Evolutionary conservation across 2,113 vertebrate species (phyloP).

Genomic region (Podarcis raffonei): DNA sequence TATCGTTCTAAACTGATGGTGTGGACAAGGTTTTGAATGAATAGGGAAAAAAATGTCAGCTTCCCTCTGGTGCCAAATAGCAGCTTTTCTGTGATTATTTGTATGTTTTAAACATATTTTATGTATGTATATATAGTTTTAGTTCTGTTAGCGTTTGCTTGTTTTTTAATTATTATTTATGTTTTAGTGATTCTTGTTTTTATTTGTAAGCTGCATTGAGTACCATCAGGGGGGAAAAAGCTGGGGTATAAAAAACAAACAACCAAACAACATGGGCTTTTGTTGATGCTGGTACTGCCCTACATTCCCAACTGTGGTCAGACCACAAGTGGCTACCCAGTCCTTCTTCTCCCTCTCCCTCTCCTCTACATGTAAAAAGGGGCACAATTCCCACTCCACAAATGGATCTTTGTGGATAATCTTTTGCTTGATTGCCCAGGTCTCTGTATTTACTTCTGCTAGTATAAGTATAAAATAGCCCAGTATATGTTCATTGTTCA

Average conservation of each 20-base stretch:
- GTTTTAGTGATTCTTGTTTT: too few species aligned
- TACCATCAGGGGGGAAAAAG: too few species aligned
- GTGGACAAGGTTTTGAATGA: not conserved
- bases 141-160: too few species aligned
- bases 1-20: not conserved
- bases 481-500: not conserved
- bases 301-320: not conserved
- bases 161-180: too few species aligned
- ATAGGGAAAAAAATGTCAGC: not conserved
- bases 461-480: not conserved
- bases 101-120: too few species aligned
- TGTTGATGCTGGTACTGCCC: not conserved
- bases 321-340: not conserved
- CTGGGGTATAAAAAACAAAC: too few species aligned
- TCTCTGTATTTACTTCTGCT: not conserved
- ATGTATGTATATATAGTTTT: too few species aligned
- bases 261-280: not conserved
- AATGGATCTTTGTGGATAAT: not conserved
- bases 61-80: not conserved
- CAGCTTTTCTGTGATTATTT: not conserved
- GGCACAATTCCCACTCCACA: not conserved
- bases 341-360: not conserved
- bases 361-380: slow-evolving; percentile 10
- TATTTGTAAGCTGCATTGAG: too few species aligned
- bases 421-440: not conserved